Conservation (phyloP, 2,797 vertebrate species). For the Nyctibius grandis region DNA sequence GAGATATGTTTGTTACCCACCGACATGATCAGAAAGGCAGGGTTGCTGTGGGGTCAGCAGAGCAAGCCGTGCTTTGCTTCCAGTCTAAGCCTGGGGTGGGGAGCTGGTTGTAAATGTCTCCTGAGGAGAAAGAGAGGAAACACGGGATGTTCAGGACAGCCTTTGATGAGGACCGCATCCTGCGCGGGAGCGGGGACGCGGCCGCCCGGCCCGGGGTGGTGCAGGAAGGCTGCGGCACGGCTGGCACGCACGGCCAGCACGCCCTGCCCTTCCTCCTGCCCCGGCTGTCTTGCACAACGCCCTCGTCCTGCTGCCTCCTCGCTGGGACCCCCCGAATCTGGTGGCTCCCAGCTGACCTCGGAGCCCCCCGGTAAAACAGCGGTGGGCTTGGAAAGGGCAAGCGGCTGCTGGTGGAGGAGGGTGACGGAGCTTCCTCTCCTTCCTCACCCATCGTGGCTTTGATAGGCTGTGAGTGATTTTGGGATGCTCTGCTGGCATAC, state of each 20-base stretch:
- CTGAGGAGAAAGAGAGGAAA: background rate
- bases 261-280: background rate
- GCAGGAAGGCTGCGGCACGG: background rate
- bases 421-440: background rate
- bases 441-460: background rate
- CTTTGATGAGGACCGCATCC: background rate
- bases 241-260: background rate
- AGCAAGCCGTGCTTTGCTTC: background rate
- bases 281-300: background rate
- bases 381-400: background rate
- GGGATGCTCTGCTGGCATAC: background rate
- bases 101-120: background rate
- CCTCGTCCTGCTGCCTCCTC: background rate
- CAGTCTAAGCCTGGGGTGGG: background rate
- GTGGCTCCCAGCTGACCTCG: rapidly evolving
- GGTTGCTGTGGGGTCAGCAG: background rate
- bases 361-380: background rate
- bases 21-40: background rate
- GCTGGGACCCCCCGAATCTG: rapidly evolving
- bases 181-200: rapidly evolving
- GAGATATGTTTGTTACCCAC: background rate
- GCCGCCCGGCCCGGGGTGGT: background rate
- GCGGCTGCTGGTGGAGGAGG: background rate
- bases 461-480: background rate
- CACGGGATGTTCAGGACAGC: background rate